A percentile compares a stretch with the other conserved stretches of the same genome.
phyloP scores from a whole-genome alignment of 2,797 vertebrate genomes.

The Pseudomugil gertrudae region DNA sequence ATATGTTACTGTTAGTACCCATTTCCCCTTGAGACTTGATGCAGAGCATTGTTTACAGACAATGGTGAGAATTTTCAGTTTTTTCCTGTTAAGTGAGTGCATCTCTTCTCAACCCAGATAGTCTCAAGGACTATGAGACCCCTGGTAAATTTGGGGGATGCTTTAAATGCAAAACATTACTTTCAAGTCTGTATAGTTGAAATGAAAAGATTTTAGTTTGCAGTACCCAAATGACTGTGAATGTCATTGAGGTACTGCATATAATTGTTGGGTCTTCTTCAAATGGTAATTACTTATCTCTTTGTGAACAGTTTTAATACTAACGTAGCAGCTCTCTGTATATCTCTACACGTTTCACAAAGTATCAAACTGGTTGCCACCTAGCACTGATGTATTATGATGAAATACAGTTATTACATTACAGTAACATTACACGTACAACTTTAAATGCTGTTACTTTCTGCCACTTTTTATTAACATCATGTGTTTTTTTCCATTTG shows the following conservation, averaged over 20 bases:
- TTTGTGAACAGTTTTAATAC: not conserved
- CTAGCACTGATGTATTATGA: not conserved
- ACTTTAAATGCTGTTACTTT: not conserved
- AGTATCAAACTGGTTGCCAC: slow-evolving; percentile 1
- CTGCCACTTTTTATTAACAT: not conserved
- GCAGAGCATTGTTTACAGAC: slow-evolving; percentile 5
- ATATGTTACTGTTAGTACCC: too few relatives aligned
- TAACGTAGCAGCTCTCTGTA: not conserved
- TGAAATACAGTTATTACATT: not conserved
- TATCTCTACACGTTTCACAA: not conserved
- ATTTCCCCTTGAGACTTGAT: slow-evolving; percentile 8
- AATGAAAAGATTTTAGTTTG: not conserved
- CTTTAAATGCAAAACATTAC: not conserved
- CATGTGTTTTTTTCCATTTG: not conserved
- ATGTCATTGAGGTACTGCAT: too few relatives aligned
- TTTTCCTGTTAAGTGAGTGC: slow-evolving; percentile 17
- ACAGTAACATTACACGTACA: not conserved
- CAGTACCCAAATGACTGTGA: not conserved
- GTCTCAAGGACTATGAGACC: not conserved
- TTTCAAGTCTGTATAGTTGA: not conserved
- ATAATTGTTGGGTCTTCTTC: not conserved
- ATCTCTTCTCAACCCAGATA: slow-evolving; percentile 16
- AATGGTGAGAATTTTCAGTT: slow-evolving; percentile 6
- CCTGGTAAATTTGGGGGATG: not conserved
- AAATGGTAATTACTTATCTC: not conserved